Percentiles rank a stretch among this genome's conserved stretches.
phyloP scores from a whole-genome alignment of 2,113 vertebrate genomes.

The Carassius auratus region DNA sequence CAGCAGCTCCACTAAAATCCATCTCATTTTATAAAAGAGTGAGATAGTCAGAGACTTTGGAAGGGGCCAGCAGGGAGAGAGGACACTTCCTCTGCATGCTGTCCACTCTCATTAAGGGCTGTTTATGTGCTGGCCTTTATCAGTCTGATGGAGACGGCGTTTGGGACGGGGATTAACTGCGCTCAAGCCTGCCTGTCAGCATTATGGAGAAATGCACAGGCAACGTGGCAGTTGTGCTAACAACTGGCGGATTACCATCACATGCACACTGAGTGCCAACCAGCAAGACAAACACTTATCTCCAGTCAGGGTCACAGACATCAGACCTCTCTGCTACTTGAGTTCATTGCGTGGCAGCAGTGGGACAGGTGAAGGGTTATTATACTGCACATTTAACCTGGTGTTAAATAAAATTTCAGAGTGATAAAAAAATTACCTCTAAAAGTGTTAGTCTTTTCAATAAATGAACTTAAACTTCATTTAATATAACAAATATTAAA shows the following conservation, averaged over 20 bases:
- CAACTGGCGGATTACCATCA: constrained; percentile 52
- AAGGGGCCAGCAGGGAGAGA: not conserved
- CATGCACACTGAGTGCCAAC: constrained; percentile 35
- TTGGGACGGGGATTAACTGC: constrained; percentile 50
- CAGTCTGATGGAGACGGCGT: constrained; percentile 37
- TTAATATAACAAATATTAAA: too few relatives aligned
- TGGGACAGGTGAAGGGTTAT: not conserved
- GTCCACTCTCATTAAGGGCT: constrained; percentile 53
- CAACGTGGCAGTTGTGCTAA: constrained; percentile 45
- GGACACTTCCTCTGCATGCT: constrained; percentile 34
- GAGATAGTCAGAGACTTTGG: not conserved
- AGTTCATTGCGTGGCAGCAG: not conserved
- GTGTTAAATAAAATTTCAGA: not conserved
- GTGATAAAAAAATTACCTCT: not conserved
- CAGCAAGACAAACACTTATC: constrained; percentile 34
- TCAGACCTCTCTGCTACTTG: not conserved
- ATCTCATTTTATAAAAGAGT: not conserved
- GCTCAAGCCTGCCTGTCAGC: constrained; percentile 47
- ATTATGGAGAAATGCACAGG: constrained; percentile 12
- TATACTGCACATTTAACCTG: constrained; percentile 22
- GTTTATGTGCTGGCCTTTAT: constrained; percentile 53
- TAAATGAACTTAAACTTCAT: too few relatives aligned
- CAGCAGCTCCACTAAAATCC: constrained; percentile 9
- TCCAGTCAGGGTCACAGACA: constrained; percentile 25
- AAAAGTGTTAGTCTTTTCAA: not conserved